Percentiles rank a stretch among this genome's conserved stretches.
These are phyloP conservation scores for Gymnocypris eckloni DNA, from an alignment of 2,797 vertebrate genomes.

Conservation along the genomic window DNA sequence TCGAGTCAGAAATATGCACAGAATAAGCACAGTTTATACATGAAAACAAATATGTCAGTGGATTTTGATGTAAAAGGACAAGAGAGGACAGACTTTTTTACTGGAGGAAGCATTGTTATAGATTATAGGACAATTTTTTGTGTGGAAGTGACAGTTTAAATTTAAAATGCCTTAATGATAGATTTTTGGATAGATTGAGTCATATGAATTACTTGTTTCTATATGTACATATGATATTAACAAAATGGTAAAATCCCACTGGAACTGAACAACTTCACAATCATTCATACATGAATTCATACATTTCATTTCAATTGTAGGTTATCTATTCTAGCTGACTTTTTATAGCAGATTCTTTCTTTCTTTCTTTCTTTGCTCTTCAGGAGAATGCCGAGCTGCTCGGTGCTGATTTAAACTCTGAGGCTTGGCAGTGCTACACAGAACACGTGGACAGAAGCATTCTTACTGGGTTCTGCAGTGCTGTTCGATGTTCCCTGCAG, in stretches of 20 bases:
- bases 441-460: conserved; percentile 81
- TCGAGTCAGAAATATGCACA: not conserved
- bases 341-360: not conserved
- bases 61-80: not conserved
- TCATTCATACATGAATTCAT: not conserved
- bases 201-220: not conserved
- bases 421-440: conserved; percentile 81
- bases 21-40: not conserved
- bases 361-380: not conserved
- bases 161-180: not conserved
- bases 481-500: conserved; percentile 82
- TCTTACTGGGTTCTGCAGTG: conserved; percentile 78
- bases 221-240: not conserved
- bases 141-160: not conserved
- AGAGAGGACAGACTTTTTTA: not conserved
- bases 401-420: conserved; percentile 73
- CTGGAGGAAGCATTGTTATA: not conserved
- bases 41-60: not conserved
- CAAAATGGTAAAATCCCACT: not conserved
- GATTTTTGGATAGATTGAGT: not conserved
- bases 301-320: not conserved
- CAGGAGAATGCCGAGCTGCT: conserved; percentile 85
- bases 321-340: not conserved
- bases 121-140: not conserved
- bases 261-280: not conserved